Conservation (phyloP, 1,140 invertebrate species). For the Alviniconcha marisindica region DNA sequence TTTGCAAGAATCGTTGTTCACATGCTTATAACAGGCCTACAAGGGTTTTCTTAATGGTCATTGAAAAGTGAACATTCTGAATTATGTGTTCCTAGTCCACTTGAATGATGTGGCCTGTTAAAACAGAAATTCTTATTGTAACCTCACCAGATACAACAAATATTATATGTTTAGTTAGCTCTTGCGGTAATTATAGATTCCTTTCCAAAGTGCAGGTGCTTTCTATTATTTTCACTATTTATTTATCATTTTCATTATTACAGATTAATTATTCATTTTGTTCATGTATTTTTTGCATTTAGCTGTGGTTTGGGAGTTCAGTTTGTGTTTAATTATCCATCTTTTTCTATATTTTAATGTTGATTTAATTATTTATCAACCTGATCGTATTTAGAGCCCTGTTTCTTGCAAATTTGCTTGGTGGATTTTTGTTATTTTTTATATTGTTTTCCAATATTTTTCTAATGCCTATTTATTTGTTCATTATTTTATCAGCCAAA, state of each 20-base stretch:
- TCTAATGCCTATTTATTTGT: not conserved
- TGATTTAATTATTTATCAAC: not conserved
- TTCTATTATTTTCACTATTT: not conserved
- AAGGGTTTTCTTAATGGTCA: too few relatives aligned
- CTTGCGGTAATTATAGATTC: not conserved
- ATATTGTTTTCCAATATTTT: not conserved
- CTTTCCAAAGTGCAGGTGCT: too few relatives aligned
- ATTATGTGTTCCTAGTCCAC: too few relatives aligned
- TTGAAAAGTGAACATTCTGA: too few relatives aligned
- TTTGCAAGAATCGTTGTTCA: too few relatives aligned
- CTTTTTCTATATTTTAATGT: not conserved
- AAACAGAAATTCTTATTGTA: constrained; percentile 3
- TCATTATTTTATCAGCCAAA: too few relatives aligned
- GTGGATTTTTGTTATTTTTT: not conserved
- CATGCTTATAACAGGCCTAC: too few relatives aligned
- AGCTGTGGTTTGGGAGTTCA: not conserved
- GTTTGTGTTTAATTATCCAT: not conserved
- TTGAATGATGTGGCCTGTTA: too few relatives aligned
- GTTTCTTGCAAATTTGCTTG: not conserved
- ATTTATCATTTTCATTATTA: too few relatives aligned
- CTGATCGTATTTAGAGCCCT: too few relatives aligned
- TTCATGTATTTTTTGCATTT: not conserved
- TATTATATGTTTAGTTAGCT: not conserved
- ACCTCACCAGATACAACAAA: not conserved
- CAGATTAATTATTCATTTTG: too few relatives aligned